Evolutionary conservation across 64 coral and sea anemone species (phyloP), one percentile per base, ranked within the genome.

Genomic region (Montipora foliosa): DNA sequence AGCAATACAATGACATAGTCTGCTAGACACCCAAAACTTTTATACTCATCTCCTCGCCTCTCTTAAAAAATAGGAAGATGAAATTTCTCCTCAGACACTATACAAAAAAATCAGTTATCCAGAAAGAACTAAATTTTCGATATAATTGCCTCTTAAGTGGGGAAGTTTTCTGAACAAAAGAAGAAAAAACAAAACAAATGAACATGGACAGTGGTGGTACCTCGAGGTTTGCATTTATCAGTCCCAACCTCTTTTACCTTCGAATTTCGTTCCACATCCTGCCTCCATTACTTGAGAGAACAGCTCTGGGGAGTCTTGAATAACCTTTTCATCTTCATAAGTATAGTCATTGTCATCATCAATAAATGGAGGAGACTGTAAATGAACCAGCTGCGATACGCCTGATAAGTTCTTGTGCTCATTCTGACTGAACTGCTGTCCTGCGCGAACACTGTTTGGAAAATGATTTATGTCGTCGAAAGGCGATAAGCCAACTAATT

Each of bases 261-360:
- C 45, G 47, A 44, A 69, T 47, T 64, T 46, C 3, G 5, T 44
- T 19, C 25, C n/a, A 48, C 6, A 11, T 7, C 49, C 82, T 44
- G 12, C 3, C 60, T 85, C 64, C 1, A 5, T 69, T 5, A 44
- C 61, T 71, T 85, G 82, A 17, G 91, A 66, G 49, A 93, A 93
- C 1, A 93, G 12, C 66, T 93, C 91, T 8, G 91, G 91, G 1
- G 91, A 93, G 75, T 93, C 91, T 76, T 93, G 86, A 29, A 88
- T 46, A 44, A 83, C 47, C 47, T 88, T 74, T 67, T 64, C 75
- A 49, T 64, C 25, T 22, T 80, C 74, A 58, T 51, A 57, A 47
- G 46, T 53, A 66, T 62, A 60, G 76, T 53, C 79, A 85, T 70
- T 19, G 9, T 70, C 82, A 19, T 85, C 64, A 11, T 85, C 58